These are phyloP conservation scores for Dicranocentrus wangi DNA, from an alignment of 2,888 invertebrate species.

Conservation along the genomic window DNA sequence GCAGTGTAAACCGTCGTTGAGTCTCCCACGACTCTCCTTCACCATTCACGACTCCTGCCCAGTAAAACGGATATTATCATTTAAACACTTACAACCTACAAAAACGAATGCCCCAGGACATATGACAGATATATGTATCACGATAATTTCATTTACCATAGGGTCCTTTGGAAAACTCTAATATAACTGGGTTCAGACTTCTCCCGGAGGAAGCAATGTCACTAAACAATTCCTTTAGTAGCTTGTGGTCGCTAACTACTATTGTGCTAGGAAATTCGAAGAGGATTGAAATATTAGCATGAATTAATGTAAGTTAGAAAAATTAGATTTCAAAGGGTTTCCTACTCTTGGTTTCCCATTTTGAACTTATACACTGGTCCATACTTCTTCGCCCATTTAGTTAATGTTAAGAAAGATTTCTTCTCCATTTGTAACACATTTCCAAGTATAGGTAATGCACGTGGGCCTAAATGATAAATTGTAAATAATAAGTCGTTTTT, in stretches of 20 bases:
- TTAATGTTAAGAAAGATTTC: slow-evolving; percentile 4
- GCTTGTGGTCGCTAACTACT: slow-evolving; percentile 37
- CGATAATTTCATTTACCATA: slow-evolving; percentile 30
- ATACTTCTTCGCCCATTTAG: slow-evolving; percentile 41
- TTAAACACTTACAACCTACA: neutral
- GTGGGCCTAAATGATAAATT: slow-evolving; percentile 23
- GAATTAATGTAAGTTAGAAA: neutral
- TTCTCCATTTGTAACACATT: slow-evolving; percentile 30
- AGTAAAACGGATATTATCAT: no score
- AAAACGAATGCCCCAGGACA: neutral
- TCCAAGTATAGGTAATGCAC: slow-evolving; percentile 26
- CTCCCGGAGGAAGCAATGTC: slow-evolving; percentile 41
- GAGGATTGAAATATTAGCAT: neutral
- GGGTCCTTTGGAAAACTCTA: slow-evolving; percentile 28
- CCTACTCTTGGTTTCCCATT: slow-evolving; percentile 12
- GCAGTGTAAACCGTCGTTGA: slow-evolving; percentile 54
- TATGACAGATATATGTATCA: neutral
- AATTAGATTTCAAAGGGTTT: neutral
- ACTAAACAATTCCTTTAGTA: slow-evolving; percentile 48
- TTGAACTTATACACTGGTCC: slow-evolving; percentile 20
- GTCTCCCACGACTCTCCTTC: slow-evolving; percentile 46
- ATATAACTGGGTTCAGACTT: slow-evolving; percentile 34
- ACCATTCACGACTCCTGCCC: slow-evolving; percentile 44
- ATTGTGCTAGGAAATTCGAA: slow-evolving; percentile 14
- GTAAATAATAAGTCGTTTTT: neutral